These are phyloP conservation scores for Zhuqinia jingwanae DNA, from an alignment of 2,888 invertebrate genomes.

Conservation along the genomic window DNA sequence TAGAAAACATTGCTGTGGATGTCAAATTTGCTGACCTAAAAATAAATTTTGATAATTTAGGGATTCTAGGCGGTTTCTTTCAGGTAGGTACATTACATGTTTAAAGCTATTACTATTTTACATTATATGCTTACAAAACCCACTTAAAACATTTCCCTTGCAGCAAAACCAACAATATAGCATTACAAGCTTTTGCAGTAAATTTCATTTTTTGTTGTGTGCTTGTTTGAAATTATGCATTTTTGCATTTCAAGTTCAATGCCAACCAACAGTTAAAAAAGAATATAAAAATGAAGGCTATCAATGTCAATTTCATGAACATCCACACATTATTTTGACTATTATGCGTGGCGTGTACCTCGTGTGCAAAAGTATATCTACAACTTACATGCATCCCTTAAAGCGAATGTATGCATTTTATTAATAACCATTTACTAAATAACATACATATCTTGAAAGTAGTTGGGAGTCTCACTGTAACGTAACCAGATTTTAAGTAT, in stretches of 20 bases:
- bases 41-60: conserved; percentile 91
- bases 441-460: neutral
- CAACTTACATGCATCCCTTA: neutral
- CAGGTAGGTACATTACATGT: conserved; percentile 79
- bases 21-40: conserved; percentile 88
- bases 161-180: neutral
- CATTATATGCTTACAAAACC: no score
- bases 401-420: neutral
- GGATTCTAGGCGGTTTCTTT: conserved; percentile 87
- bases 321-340: neutral
- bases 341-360: neutral
- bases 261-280: neutral
- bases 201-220: no score
- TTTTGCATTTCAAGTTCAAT: neutral
- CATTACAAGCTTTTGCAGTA: no score
- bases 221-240: no score
- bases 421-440: neutral
- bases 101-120: no score
- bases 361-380: neutral
- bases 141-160: neutral
- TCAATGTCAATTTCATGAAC: neutral
- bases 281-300: neutral
- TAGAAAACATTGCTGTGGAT: conserved; percentile 90
- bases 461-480: no score
- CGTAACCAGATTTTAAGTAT: no score